Percentiles rank a stretch among this genome's conserved stretches.
phyloP scores from a whole-genome alignment of 2,888 invertebrate genomes.

The Acleris cristana region DNA sequence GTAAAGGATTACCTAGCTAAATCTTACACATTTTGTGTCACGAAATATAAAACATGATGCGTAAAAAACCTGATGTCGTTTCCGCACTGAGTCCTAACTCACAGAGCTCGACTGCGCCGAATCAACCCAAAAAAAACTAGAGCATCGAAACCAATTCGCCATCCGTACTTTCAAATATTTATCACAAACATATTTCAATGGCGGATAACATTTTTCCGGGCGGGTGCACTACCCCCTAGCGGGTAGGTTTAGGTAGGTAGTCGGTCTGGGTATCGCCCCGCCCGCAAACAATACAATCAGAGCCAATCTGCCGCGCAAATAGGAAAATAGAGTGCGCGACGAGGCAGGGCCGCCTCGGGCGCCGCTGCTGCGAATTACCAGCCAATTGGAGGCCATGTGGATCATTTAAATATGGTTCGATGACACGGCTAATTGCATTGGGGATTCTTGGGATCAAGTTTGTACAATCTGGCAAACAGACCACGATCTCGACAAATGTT shows the following conservation, averaged over 20 bases:
- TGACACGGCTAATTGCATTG: constrained; percentile 12
- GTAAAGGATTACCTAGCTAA: too few relatives aligned
- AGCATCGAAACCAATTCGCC: constrained; percentile 57
- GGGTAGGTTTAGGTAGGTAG: constrained; percentile 40
- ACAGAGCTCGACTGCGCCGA: not conserved
- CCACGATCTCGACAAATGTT: too few relatives aligned
- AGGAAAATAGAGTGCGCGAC: constrained; percentile 82
- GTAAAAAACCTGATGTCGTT: too few relatives aligned
- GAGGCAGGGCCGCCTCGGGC: constrained; percentile 70
- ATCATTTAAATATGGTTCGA: constrained; percentile 23
- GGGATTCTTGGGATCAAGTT: not conserved
- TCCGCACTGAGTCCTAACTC: too few relatives aligned
- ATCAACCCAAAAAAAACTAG: not conserved
- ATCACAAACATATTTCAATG: constrained; percentile 67
- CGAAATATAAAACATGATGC: too few relatives aligned
- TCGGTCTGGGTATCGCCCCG: constrained; percentile 44
- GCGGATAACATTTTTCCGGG: constrained; percentile 75
- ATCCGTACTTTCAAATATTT: constrained; percentile 74
- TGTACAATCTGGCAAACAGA: too few relatives aligned
- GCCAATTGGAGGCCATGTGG: constrained; percentile 28
- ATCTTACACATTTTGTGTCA: too few relatives aligned
- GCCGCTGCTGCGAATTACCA: constrained; percentile 35
- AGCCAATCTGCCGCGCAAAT: constrained; percentile 83
- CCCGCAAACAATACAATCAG: constrained; percentile 82
- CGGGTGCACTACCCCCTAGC: constrained; percentile 54